These are phyloP conservation scores for Zapornia atra DNA, from an alignment of 2,113 vertebrate species.

Conservation along the genomic window DNA sequence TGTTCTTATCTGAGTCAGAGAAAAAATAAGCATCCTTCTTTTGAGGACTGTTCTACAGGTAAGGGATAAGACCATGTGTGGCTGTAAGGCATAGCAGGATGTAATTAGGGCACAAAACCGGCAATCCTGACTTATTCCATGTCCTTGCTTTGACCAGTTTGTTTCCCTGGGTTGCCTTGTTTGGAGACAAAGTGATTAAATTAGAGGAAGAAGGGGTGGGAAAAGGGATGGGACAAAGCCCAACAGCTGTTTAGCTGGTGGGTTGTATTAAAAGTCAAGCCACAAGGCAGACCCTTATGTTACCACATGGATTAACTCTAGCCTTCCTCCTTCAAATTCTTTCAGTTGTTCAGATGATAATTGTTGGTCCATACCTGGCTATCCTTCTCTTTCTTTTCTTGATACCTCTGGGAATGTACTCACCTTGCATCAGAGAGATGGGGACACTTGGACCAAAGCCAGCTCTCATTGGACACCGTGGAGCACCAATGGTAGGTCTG, in stretches of 20 bases:
- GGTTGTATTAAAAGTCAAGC: not conserved
- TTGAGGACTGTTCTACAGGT: not conserved
- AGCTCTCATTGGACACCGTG: conserved; percentile 87
- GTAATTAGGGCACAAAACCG: not conserved
- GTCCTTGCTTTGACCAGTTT: not conserved
- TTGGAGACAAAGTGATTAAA: not conserved
- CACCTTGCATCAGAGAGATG: conserved; percentile 87
- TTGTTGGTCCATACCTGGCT: conserved; percentile 82
- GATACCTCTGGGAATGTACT: conserved; percentile 90
- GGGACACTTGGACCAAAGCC: conserved; percentile 87
- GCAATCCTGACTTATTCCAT: not conserved
- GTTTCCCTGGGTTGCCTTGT: not conserved
- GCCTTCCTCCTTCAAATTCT: conserved; percentile 65
- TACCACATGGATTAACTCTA: conserved; percentile 40
- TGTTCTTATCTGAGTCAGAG: not conserved
- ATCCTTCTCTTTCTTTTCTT: conserved; percentile 85
- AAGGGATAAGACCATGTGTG: not conserved
- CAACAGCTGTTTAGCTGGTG: not conserved
- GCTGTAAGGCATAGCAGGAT: not conserved
- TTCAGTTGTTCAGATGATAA: conserved; percentile 82
- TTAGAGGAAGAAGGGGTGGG: not conserved
- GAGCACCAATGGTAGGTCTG: conserved; percentile 89
- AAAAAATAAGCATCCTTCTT: not conserved
- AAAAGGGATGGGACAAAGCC: not conserved
- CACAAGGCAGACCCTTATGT: accelerated